Base-by-base conservation (phyloP, 37 sponge, comb jelly and placozoan species). In the Agelas oroides region DNA sequence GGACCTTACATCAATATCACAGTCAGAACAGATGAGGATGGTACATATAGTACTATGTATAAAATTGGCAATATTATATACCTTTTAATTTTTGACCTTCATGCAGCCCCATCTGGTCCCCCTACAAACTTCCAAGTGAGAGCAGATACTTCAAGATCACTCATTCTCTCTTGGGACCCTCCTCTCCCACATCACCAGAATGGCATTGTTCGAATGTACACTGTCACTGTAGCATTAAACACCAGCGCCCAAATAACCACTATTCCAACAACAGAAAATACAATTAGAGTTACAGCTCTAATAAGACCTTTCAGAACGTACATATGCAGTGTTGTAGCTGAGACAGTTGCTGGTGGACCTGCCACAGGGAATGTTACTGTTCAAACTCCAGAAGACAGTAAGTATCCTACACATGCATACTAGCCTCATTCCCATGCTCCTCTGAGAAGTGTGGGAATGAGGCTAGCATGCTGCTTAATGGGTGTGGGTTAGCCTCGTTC, bases 11-110 rank as follows among this genome's bases (percentile, higher is more conserved):
- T 18, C 23, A 21, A 18, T 38, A 25, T 73, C 27, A 39, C 34
- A 40, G 28, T 63, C 56, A 73, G 27, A 59, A 83, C 84, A n/a
- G 33, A n/a, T 12, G 75, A 83, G 66, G 75, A 73, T 73, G 75
- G 84, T 83, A 62, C 8, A 8, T 46, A 46, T n/a, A n/a, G n/a
- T n/a, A n/a, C n/a, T n/a, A n/a, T n/a, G n/a, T n/a, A n/a, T n/a
- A n/a, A n/a, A n/a, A n/a, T n/a, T n/a, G n/a, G n/a, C n/a, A n/a
- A n/a, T n/a, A n/a, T n/a, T n/a, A n/a, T n/a, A n/a, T n/a, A n/a
- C n/a, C n/a, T n/a, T n/a, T n/a, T n/a, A n/a, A n/a, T n/a, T n/a
- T n/a, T n/a, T n/a, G n/a, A n/a, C n/a, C n/a, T n/a, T n/a, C n/a
- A n/a, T 39, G n/a, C 57, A 74, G 75, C 27, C 12, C 75, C 75